Evolutionary conservation across 2,888 invertebrate species (phyloP), one percentile per base, ranked within the genome.

Genomic region (Pemphredon lugubris): DNA sequence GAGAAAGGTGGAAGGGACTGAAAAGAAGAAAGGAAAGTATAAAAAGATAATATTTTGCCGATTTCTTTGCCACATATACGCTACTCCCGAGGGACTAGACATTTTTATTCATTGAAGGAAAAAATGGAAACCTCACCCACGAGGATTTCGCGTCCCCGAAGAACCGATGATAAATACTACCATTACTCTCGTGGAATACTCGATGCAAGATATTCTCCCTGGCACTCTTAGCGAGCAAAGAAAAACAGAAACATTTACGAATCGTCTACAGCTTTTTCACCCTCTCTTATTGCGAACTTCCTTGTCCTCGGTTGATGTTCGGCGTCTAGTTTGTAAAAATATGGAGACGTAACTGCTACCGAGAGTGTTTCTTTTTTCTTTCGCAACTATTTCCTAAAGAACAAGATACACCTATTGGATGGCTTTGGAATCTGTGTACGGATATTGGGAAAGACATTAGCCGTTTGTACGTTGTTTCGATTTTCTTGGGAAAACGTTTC

Each of bases 161-260:
- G 73, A 53, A 65, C 50, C 32, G 61, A 66, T 75, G 75, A 75
- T 67, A 75, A 75, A 75, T 75, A 54, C 75, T 6, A 21, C 58
- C 75, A 75, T 75, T 75, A 67, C 53, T 75, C 74, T 66, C 37
- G 14, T 0, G 55, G 55, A 50, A 51, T 34, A 44, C 44, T 30
- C 51, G 63, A 63, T 60, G 70, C 65, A 55, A 32, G 70, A 54
- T 65, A 66, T 65, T 63, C 70, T 60, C 66, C 11, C 6, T 13
- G 61, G 65, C 21, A 53, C 57, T 66, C 59, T 66, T 44, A 51
- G 18, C 47, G 30, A 2, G 9, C 16, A 32, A 51, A 55, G 55
- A 59, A 51, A 70, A 72, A 50, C 64, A 70, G 59, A 40, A 70
- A 64, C 51, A 64, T 59, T 64, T 34, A 16, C 21, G 37, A n/a